Evolutionary conservation across 2,797 vertebrate species (phyloP).

Genomic region (Mycteria americana): DNA sequence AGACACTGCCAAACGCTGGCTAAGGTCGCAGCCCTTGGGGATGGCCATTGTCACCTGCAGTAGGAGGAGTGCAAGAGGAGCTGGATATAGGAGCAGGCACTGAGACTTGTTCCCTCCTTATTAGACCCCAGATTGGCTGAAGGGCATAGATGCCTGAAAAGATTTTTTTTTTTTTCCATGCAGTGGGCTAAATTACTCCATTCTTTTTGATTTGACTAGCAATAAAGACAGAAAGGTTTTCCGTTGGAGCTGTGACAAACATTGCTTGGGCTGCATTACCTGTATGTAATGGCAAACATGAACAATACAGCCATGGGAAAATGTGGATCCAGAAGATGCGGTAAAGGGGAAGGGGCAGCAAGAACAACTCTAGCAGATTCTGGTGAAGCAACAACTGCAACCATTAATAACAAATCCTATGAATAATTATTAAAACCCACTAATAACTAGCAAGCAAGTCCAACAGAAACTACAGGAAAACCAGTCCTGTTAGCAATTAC

Average conservation of each 20-base stretch:
- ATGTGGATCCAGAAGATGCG: not conserved
- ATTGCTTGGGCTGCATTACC: not conserved
- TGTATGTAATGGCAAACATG: not conserved
- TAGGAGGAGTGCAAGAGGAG: not conserved
- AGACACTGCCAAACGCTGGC: not conserved
- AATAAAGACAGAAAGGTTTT: not conserved
- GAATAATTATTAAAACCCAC: not conserved
- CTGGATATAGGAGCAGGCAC: not conserved
- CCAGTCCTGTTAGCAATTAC: not conserved
- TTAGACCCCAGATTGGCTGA: not conserved
- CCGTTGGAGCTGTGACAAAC: not conserved
- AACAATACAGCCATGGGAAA: not conserved
- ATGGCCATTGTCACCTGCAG: not conserved
- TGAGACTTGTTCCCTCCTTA: not conserved
- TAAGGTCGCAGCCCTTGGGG: not conserved
- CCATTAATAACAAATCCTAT: not conserved
- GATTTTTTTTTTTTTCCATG: not conserved
- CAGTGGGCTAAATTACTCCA: not conserved
- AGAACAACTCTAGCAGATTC: not conserved
- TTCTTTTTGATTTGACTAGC: not conserved
- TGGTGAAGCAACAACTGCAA: not conserved
- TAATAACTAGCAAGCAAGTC: not conserved
- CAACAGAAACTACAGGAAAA: not conserved
- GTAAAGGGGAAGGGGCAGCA: not conserved
- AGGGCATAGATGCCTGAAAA: not conserved